These are phyloP conservation scores for Xenopus tropicalis DNA, from an alignment of 2,113 vertebrate genomes.

Conservation along the genomic window UCB_Xtro_10.0 CM004450.2:49364001-49364500, in stretches of 20 bases:
- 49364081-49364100: no score
- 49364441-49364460: conserved; percentile 41
- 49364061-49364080: not conserved
- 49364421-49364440: conserved; percentile 39
- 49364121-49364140: not conserved
- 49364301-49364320: conserved; percentile 7
- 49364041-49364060: no score
- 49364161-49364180: no score
- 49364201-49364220: not conserved
- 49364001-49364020: no score
- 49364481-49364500: conserved; percentile 39
- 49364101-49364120: not conserved
- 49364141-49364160: no score
- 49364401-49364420: conserved; percentile 37
- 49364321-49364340: conserved; percentile 17
- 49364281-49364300: conserved; percentile 1
- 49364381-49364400: conserved; percentile 37
- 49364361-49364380: conserved; percentile 29
- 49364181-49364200: no score
- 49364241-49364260: not conserved
- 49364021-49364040: no score
- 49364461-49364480: conserved; percentile 43
- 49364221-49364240: not conserved
- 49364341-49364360: conserved; percentile 30
- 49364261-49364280: not conserved